A percentile compares a stretch with the other conserved stretches of the same genome.
phyloP scores from a whole-genome alignment of 2,113 vertebrate species.

The Prunella fulvescens region DNA sequence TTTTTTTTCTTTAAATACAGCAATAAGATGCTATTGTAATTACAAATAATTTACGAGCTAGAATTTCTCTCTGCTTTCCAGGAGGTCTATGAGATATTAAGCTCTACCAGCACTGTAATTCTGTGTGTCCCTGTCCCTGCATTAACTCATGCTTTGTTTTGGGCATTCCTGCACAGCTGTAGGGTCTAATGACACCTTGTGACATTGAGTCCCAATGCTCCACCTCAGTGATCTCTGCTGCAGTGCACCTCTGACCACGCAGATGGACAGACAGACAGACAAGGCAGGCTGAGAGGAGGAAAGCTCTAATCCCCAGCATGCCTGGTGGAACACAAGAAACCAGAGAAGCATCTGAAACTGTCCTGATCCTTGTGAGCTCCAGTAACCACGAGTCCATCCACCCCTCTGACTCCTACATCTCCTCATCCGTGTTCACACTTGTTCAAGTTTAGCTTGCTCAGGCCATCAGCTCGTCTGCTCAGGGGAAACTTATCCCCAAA shows the following conservation, averaged over 20 bases:
- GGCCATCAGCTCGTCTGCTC: neutral
- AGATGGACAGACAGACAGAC: neutral
- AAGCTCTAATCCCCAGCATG: fast-evolving
- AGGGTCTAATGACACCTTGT: neutral
- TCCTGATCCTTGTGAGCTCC: fast-evolving
- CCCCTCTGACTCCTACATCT: neutral
- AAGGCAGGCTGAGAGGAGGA: neutral
- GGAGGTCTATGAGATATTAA: neutral
- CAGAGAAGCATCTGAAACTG: neutral
- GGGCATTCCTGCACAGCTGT: neutral
- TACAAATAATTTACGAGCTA: neutral
- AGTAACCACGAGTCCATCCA: neutral
- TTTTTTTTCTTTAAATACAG: neutral
- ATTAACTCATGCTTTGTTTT: neutral
- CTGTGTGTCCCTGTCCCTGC: neutral
- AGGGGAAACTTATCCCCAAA: neutral
- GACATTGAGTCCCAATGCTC: neutral
- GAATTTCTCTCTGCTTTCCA: neutral
- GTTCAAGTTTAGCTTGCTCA: neutral
- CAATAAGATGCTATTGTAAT: neutral
- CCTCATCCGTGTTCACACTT: neutral
- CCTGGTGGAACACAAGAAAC: neutral
- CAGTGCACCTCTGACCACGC: neutral
- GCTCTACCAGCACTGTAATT: neutral
- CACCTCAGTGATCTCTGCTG: neutral